A percentile compares a stretch with the other conserved stretches of the same genome.
Conservation (phyloP, 2,888 invertebrate genomes). For the Caprella mutica region DNA sequence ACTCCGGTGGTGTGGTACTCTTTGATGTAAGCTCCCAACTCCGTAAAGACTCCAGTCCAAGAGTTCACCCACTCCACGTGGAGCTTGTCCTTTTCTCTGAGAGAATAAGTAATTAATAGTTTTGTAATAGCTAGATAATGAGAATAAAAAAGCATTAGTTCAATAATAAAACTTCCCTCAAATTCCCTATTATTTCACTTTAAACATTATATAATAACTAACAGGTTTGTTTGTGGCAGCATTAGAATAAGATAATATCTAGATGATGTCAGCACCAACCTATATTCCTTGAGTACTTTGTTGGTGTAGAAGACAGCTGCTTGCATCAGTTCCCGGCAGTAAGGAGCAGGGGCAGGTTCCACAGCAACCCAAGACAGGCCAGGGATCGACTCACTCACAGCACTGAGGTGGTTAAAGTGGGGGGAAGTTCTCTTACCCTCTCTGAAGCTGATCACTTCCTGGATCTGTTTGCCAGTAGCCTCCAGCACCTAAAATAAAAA, state of each 20-base stretch:
- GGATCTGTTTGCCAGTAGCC: conserved; percentile 73
- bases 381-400: conserved; percentile 89
- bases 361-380: conserved; percentile 88
- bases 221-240: not conserved
- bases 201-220: not conserved
- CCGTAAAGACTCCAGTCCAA: conserved; percentile 39
- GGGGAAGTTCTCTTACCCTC: conserved; percentile 77
- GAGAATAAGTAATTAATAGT: not conserved
- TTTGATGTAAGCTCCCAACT: conserved; percentile 83
- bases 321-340: conserved; percentile 96
- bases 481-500: conserved; percentile 49
- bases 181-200: not conserved
- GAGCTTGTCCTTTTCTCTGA: conserved; percentile 52
- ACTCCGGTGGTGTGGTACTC: conserved; percentile 93
- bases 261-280: conserved; percentile 4
- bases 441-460: conserved; percentile 70
- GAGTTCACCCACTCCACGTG: conserved; percentile 84
- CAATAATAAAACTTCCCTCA: not conserved
- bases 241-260: not conserved
- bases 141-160: not conserved
- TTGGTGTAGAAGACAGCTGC: conserved; percentile 97
- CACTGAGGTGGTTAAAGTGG: conserved; percentile 89
- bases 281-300: conserved; percentile 77
- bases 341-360: conserved; percentile 84
- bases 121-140: not conserved